Conservation (phyloP, 1,140 invertebrate species). For the Nasonia giraulti region DNA sequence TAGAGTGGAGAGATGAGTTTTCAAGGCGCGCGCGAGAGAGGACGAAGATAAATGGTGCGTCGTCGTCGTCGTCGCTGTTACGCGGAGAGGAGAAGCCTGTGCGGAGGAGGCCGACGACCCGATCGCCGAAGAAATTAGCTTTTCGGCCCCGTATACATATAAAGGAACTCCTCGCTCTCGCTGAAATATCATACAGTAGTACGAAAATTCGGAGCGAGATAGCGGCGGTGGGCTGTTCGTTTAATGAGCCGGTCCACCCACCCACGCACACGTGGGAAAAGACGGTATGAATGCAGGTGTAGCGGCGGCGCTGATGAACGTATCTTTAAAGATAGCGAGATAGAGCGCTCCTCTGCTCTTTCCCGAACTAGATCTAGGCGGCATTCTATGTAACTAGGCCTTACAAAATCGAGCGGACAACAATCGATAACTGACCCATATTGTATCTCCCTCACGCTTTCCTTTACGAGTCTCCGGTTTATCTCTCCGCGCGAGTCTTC, state of each 20-base stretch:
- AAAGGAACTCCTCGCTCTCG: too few relatives aligned
- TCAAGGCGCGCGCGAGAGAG: neutral
- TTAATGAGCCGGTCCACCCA: slow-evolving; percentile 31
- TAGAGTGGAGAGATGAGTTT: slow-evolving; percentile 6
- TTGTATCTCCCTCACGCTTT: slow-evolving; percentile 63
- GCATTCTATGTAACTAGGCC: slow-evolving; percentile 54
- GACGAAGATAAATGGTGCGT: slow-evolving; percentile 32
- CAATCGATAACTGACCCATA: slow-evolving; percentile 75
- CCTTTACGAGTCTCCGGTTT: neutral
- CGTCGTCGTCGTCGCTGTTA: neutral
- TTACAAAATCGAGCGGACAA: slow-evolving; percentile 68
- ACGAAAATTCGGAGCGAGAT: neutral
- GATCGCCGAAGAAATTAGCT: slow-evolving; percentile 16
- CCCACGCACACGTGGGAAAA: neutral
- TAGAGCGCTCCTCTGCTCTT: slow-evolving; percentile 42
- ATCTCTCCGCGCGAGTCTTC: slow-evolving; percentile 6
- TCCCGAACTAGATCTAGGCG: neutral
- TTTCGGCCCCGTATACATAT: neutral
- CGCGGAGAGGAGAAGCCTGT: neutral
- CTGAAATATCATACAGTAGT: too few relatives aligned
- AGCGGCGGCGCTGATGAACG: neutral
- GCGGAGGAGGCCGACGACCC: neutral
- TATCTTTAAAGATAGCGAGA: slow-evolving; percentile 62
- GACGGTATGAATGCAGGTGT: neutral
- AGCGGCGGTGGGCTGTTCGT: slow-evolving; percentile 30